These are phyloP conservation scores for Onthophagus taurus DNA, from an alignment of 1,140 invertebrate species.

Conservation along the genomic window DNA sequence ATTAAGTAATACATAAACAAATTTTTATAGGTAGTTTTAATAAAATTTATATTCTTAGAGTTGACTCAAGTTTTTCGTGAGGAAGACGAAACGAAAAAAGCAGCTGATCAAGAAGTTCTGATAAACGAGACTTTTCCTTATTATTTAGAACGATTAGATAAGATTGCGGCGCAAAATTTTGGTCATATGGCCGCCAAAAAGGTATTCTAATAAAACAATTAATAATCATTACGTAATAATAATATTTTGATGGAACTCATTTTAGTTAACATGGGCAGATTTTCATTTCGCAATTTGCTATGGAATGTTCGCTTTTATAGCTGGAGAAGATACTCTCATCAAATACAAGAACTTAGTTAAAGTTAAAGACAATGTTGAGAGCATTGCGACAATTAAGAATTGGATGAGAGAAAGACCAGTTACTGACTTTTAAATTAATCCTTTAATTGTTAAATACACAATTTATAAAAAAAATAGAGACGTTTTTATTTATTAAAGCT, in stretches of 20 bases:
- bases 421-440: too few relatives aligned
- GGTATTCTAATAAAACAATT: not conserved
- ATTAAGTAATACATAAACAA: constrained; percentile 15
- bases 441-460: too few relatives aligned
- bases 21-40: not conserved
- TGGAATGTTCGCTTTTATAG: constrained; percentile 50
- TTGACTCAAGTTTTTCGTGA: not conserved
- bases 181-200: constrained; percentile 46
- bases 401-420: too few relatives aligned
- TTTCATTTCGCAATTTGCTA: constrained; percentile 49
- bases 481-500: too few relatives aligned
- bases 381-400: too few relatives aligned
- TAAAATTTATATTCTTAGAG: not conserved
- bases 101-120: constrained; percentile 36
- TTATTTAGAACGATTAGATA: constrained; percentile 49
- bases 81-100: constrained; percentile 28
- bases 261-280: constrained; percentile 58
- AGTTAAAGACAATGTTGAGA: constrained; percentile 47
- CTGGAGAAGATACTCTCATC: constrained; percentile 44
- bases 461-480: too few relatives aligned
- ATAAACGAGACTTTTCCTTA: constrained; percentile 45
- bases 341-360: constrained; percentile 48
- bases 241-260: constrained; percentile 6
- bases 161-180: constrained; percentile 44
- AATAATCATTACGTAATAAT: not conserved